Percentiles rank a stretch among this genome's conserved stretches.
phyloP scores from a whole-genome alignment of 2,797 vertebrate genomes.

The Kryptopterus vitreolus region DNA sequence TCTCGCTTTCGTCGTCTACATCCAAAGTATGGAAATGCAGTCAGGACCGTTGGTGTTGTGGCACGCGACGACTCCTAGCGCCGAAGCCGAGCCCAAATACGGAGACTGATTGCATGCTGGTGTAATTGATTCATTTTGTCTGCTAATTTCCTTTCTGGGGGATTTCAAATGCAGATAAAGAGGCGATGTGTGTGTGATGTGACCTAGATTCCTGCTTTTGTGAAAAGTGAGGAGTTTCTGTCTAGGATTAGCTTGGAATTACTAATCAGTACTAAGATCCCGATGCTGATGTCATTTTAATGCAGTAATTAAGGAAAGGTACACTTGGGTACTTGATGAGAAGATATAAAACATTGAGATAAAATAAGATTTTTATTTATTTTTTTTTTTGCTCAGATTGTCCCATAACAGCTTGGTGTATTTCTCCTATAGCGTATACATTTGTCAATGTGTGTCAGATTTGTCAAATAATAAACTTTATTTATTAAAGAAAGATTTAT shows the following conservation, averaged over 20 bases:
- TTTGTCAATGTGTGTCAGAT: neutral
- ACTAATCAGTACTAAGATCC: neutral
- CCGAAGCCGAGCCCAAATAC: conserved; percentile 11
- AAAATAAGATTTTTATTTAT: too few relatives aligned
- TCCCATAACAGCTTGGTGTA: neutral
- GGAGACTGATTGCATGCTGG: conserved; percentile 30
- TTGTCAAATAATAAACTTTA: too few relatives aligned
- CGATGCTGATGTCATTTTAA: neutral
- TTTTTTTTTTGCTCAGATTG: too few relatives aligned
- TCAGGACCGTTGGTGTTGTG: neutral
- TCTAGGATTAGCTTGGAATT: conserved; percentile 18
- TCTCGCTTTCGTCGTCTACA: neutral
- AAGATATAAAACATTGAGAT: neutral
- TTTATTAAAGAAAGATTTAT: neutral
- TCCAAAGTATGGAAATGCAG: neutral
- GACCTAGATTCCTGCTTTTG: conserved; percentile 28
- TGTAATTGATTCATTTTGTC: conserved; percentile 39
- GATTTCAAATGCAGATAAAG: conserved; percentile 28
- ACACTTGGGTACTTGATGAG: neutral
- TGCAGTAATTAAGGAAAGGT: neutral
- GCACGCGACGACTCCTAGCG: neutral
- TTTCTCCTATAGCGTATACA: neutral
- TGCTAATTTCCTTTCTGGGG: conserved; percentile 39
- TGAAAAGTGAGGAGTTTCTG: neutral
- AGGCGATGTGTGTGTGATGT: neutral